Evolutionary conservation across 2,797 vertebrate genomes (phyloP).

Genomic region (Sarcoramphus papa): DNA sequence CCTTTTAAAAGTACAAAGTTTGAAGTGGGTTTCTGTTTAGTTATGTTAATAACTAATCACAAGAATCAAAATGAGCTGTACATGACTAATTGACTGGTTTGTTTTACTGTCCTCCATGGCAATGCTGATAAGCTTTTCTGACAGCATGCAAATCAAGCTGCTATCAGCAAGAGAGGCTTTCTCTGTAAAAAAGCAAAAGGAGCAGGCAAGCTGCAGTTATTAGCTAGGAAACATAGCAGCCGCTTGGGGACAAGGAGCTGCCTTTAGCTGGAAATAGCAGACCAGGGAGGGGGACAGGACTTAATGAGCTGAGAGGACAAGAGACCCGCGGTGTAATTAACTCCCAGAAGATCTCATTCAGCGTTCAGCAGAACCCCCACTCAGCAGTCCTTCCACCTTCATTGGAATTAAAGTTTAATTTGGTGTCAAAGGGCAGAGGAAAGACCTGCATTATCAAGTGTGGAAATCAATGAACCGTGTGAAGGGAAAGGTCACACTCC

Average conservation of each 20-base stretch:
- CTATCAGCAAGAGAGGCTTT: background rate
- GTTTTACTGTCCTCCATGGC: conserved; percentile 22
- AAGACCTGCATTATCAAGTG: background rate
- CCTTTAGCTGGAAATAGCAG: conserved; percentile 33
- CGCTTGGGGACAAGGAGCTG: background rate
- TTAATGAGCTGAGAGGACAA: conserved; percentile 30
- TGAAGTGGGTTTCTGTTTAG: conserved; percentile 55
- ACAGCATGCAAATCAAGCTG: conserved; percentile 44
- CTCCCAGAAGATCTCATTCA: conserved; percentile 36
- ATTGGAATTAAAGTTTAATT: conserved; percentile 66
- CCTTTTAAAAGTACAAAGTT: conserved; percentile 51
- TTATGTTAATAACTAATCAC: conserved; percentile 48
- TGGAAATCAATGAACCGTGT: conserved; percentile 1
- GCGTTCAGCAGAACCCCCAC: background rate
- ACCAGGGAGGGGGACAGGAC: background rate
- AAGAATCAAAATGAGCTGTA: conserved; percentile 35
- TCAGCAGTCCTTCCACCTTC: conserved; percentile 26
- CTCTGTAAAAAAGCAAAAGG: background rate
- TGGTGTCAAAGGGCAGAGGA: conserved; percentile 50
- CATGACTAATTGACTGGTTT: conserved; percentile 35
- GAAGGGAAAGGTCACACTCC: background rate
- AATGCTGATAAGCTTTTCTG: background rate
- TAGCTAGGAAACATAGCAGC: background rate
- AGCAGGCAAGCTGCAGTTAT: background rate
- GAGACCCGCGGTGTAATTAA: conserved; percentile 57